A percentile compares a stretch with the other conserved stretches of the same genome.
Evolutionary conservation across 2,113 vertebrate genomes (phyloP).

Genomic region (Verasper variegatus): DNA sequence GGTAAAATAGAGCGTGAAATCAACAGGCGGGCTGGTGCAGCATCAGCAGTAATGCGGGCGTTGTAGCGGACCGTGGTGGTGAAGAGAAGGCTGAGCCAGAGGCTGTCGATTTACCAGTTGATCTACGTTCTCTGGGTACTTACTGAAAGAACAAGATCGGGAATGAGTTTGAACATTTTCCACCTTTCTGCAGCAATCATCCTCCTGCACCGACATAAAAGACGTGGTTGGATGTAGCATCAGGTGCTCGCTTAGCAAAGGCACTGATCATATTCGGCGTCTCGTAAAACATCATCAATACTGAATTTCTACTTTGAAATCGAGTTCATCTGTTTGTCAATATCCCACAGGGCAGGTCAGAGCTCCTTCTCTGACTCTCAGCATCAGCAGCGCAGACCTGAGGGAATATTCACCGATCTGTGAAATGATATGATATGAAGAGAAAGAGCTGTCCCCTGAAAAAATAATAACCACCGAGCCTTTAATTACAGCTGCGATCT

Average conservation of each 20-base stretch:
- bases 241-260: too few species aligned
- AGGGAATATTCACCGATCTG: conserved; percentile 23
- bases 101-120: background rate
- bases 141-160: background rate
- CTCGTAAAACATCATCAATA: background rate
- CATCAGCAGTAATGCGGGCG: background rate
- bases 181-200: too few species aligned
- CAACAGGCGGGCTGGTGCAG: background rate
- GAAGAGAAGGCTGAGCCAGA: background rate
- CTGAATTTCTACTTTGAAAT: background rate
- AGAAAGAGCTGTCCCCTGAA: background rate
- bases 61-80: background rate
- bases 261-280: too few species aligned
- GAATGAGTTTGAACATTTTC: background rate
- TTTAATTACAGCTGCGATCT: conserved; percentile 46
- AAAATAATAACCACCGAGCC: background rate
- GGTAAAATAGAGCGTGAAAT: background rate
- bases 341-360: conserved; percentile 13
- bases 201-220: too few species aligned
- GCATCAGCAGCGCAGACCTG: conserved; percentile 4
- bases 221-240: too few species aligned
- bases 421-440: conserved; percentile 36
- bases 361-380: background rate
- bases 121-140: background rate
- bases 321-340: conserved; percentile 2